Conservation (phyloP, 2,888 invertebrate genomes). For the Cylindroiulus punctatus region DNA sequence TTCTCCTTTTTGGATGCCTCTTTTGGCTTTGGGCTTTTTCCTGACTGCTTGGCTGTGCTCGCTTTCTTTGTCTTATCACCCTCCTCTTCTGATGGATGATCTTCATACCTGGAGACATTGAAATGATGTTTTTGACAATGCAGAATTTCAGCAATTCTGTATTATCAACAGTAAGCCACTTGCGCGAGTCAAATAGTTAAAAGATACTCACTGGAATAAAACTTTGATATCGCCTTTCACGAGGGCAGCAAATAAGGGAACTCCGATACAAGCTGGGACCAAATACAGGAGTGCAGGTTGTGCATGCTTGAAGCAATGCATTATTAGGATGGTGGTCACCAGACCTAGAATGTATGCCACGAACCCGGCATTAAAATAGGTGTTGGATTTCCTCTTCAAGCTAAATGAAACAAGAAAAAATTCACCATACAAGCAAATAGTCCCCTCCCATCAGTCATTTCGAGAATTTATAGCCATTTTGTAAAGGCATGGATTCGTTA, state of each 20-base stretch:
- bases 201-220: constrained; percentile 82
- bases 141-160: too few relatives aligned
- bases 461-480: too few relatives aligned
- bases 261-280: constrained; percentile 94
- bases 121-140: too few relatives aligned
- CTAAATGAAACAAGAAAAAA: constrained; percentile 67
- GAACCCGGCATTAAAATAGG: constrained; percentile 91
- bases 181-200: too few relatives aligned
- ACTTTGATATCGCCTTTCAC: constrained; percentile 89
- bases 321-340: constrained; percentile 92
- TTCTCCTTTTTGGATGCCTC: not conserved
- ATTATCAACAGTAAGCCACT: too few relatives aligned
- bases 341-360: constrained; percentile 93
- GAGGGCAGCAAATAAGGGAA: constrained; percentile 87
- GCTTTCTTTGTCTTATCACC: not conserved
- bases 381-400: constrained; percentile 80
- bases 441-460: too few relatives aligned
- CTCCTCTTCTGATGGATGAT: not conserved
- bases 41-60: not conserved
- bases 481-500: too few relatives aligned
- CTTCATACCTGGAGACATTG: not conserved
- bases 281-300: constrained; percentile 96
- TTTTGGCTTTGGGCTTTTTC: not conserved
- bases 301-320: constrained; percentile 98
- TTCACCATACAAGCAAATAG: too few relatives aligned